These are phyloP conservation scores for Micrasema longulum DNA, from an alignment of 1,140 invertebrate genomes.

Conservation along the genomic window DNA sequence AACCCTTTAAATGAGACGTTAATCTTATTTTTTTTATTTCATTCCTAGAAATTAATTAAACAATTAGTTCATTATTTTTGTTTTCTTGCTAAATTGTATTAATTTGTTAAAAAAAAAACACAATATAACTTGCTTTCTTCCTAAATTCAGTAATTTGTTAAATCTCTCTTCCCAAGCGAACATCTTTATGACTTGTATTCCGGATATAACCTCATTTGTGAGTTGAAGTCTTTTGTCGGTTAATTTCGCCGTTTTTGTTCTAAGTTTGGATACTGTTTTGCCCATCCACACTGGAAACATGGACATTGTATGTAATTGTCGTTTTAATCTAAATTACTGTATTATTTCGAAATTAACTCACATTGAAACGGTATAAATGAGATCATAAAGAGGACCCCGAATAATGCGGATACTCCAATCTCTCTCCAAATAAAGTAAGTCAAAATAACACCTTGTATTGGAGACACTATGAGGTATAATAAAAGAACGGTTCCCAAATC, in stretches of 20 bases:
- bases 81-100: background rate
- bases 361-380: conserved; percentile 28
- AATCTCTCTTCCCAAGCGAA: conserved; percentile 76
- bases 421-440: conserved; percentile 70
- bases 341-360: conserved; percentile 12
- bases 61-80: background rate
- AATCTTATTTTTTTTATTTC: conserved; percentile 68
- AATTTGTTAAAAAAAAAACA: background rate
- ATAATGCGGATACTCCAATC: conserved; percentile 68
- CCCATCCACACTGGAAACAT: conserved; percentile 58
- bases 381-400: conserved; percentile 7
- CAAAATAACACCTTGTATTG: conserved; percentile 70
- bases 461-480: conserved; percentile 69
- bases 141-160: conserved; percentile 63
- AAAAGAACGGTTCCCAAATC: conserved; percentile 63
- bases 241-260: conserved; percentile 69
- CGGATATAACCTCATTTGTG: conserved; percentile 79
- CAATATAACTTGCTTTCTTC: conserved; percentile 63
- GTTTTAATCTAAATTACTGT: background rate
- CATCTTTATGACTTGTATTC: conserved; percentile 78
- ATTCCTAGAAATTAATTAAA: conserved; percentile 53
- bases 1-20: conserved; percentile 70
- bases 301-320: background rate
- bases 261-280: conserved; percentile 57
- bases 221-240: conserved; percentile 80